Evolutionary conservation across 2,888 invertebrate genomes (phyloP).

Genomic region (Caenorhabditis becei): DNA sequence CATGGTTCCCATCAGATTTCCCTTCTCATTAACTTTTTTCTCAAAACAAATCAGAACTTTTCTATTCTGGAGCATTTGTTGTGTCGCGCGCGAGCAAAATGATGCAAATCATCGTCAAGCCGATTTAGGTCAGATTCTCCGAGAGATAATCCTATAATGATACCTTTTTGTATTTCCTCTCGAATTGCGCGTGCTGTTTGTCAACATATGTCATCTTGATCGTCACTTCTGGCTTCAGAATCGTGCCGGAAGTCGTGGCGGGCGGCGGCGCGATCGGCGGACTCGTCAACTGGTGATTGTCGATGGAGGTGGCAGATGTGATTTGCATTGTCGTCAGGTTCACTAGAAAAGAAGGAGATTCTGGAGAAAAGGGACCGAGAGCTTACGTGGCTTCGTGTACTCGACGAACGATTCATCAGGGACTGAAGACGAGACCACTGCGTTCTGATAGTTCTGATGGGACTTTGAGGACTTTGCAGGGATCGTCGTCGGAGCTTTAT

Average conservation of each 20-base stretch:
- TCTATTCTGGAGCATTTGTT: neutral
- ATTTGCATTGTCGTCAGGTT: conserved; percentile 40
- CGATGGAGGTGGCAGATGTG: conserved; percentile 56
- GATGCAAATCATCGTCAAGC: neutral
- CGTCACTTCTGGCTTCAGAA: conserved; percentile 49
- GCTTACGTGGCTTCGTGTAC: conserved; percentile 40
- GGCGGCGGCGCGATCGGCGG: conserved; percentile 11
- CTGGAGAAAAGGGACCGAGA: neutral
- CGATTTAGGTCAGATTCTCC: neutral
- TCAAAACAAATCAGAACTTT: neutral
- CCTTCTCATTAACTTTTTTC: too few relatives aligned
- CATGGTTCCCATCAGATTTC: too few relatives aligned
- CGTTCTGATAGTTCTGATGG: conserved; percentile 12
- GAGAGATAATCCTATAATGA: conserved; percentile 1
- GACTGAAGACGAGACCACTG: conserved; percentile 53
- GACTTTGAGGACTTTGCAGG: conserved; percentile 20
- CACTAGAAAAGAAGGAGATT: conserved; percentile 22
- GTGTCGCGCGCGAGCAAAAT: neutral
- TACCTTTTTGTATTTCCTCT: conserved; percentile 68
- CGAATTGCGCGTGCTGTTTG: conserved; percentile 63
- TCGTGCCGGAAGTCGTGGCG: conserved; percentile 13
- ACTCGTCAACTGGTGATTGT: conserved; percentile 40
- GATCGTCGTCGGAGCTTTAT: conserved; percentile 9
- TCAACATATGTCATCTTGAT: conserved; percentile 62
- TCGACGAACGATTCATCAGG: conserved; percentile 49